These are phyloP conservation scores for Melanotaenia pygmaea DNA, from an alignment of 2,797 vertebrate species.

Conservation along the genomic window DNA sequence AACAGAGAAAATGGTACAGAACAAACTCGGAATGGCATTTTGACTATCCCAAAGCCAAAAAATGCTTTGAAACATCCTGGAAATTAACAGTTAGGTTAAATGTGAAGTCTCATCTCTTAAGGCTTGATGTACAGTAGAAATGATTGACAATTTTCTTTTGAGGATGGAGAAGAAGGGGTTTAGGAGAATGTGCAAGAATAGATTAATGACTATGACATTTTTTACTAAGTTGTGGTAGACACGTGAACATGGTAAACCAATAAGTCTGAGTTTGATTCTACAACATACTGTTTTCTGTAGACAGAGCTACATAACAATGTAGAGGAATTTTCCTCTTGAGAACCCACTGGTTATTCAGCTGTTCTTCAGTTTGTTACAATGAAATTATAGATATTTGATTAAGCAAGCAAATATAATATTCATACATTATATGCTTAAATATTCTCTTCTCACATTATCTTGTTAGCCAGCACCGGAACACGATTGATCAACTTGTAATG, in stretches of 20 bases:
- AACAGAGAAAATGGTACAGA: not conserved
- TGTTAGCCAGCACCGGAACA: slow-evolving; percentile 31
- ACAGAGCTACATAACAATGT: not conserved
- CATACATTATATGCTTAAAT: slow-evolving; percentile 3
- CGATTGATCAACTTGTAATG: slow-evolving; percentile 30
- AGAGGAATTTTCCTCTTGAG: not conserved
- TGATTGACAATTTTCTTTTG: too few relatives aligned
- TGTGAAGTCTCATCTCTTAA: too few relatives aligned
- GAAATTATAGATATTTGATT: not conserved
- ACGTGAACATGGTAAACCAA: not conserved
- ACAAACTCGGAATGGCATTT: not conserved
- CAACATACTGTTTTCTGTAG: not conserved
- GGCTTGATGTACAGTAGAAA: too few relatives aligned
- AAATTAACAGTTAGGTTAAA: not conserved
- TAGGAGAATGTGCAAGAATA: not conserved
- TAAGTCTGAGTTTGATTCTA: not conserved
- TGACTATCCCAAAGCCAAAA: not conserved
- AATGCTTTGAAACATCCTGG: not conserved
- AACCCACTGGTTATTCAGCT: not conserved
- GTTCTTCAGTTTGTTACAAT: slow-evolving; percentile 1
- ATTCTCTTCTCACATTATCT: slow-evolving; percentile 16
- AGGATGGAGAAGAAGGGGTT: not conserved
- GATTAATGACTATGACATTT: not conserved
- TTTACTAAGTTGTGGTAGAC: not conserved
- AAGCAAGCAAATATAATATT: not conserved